Base-by-base conservation (phyloP, 2,797 vertebrate genomes). In the Eutrigla gurnardus region DNA sequence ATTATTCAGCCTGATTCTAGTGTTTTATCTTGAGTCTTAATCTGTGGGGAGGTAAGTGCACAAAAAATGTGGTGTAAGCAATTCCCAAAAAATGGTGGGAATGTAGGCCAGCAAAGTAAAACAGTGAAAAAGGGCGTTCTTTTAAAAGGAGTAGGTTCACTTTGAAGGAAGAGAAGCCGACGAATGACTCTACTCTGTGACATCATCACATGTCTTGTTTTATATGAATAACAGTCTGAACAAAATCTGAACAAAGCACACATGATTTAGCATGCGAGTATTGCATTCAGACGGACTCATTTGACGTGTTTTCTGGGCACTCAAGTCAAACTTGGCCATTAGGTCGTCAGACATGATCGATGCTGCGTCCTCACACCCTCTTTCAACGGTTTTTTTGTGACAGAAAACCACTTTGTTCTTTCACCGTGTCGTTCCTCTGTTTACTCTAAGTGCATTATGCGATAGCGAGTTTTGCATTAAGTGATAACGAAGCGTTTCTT, bases 11-110 rank as follows among this genome's bases (percentile, higher is more conserved):
- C 25, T 68, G 50, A 54, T 74, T 77, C n/a, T 10, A 37, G 35
- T n/a, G 50, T 66, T 64, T 65, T 45, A 71, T 79, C 69, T 77
- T 3, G 4, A 63, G 57, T 40, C 35, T 42, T 49, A 69, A 77
- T 55, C 74, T 70, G 65, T 47, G 1, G 61, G 61, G 59, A 77
- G 55, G 18, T 7, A 47, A 70, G 43, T 58, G 52, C 36, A 52
- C 6, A 35, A 35, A 25, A 70, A 78, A 39, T 55, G 43, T 47
- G 25, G 37, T 14, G 3, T 17, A 65, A 73, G 73, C 53, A 13
- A 39, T 62, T 63, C 12, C 55, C 9, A 47, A 39, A 61, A 67
- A 10, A n/a, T 0, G 0, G 12, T 6, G 18, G 3, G 52, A 35
- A 32, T 49, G 39, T 36, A 35, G 42, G 40, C 11, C 7, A 17